Percentiles rank a stretch among this genome's conserved stretches.
Conservation (phyloP, 2,113 vertebrate species). For the Platysteira castanea region DNA sequence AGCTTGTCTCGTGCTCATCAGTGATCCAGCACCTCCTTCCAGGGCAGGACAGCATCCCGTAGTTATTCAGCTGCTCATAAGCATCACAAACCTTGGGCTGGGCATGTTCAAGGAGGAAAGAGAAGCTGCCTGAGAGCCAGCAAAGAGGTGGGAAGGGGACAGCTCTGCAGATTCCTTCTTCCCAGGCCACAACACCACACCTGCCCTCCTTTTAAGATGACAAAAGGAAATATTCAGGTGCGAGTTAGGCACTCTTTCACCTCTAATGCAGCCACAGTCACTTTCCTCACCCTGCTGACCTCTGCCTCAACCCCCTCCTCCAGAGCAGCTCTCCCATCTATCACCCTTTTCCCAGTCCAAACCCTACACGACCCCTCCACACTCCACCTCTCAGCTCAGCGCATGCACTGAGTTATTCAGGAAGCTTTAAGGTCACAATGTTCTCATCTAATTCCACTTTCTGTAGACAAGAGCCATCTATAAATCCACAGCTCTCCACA, state of each 20-base stretch:
- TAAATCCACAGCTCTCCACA: not conserved
- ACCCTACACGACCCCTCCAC: fast-evolving
- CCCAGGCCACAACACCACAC: not conserved
- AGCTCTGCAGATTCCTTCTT: not conserved
- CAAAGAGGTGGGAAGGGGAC: not conserved
- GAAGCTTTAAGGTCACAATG: not conserved
- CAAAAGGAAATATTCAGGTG: not conserved
- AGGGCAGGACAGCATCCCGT: not conserved
- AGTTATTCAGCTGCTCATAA: not conserved
- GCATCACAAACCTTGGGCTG: not conserved
- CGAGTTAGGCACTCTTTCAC: not conserved
- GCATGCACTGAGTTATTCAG: fast-evolving
- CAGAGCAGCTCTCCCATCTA: not conserved
- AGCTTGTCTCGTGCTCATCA: not conserved
- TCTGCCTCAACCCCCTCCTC: not conserved
- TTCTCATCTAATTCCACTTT: not conserved
- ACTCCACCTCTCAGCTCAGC: not conserved
- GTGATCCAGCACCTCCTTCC: not conserved
- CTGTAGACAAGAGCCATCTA: not conserved
- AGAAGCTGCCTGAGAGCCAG: not conserved
- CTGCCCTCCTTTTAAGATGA: not conserved
- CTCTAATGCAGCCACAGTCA: not conserved
- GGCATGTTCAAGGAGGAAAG: not conserved
- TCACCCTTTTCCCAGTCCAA: not conserved
- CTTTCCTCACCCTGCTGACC: not conserved